Evolutionary conservation across 2,797 vertebrate species (phyloP).

Genomic region (Sebastes matsubarae): DNA sequence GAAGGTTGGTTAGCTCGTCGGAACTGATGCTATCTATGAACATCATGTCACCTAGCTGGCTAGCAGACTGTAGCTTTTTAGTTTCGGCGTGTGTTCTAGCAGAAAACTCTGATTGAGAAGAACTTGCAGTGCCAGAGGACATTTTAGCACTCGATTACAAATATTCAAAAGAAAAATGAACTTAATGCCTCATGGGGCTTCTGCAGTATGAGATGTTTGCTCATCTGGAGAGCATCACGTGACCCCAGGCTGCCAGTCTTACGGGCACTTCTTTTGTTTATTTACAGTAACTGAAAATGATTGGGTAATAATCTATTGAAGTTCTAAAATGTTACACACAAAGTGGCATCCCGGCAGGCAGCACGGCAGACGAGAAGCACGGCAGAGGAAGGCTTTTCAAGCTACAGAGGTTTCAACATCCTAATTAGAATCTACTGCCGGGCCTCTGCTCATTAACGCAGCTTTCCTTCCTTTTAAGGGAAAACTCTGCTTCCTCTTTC

Average conservation of each 20-base stretch:
- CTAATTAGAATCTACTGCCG: constrained; percentile 54
- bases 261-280: not conserved
- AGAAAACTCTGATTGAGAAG: not conserved
- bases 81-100: not conserved
- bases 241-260: not conserved
- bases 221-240: not conserved
- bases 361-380: not conserved
- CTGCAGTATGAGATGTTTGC: not conserved
- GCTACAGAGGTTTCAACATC: constrained; percentile 28
- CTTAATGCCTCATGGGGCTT: not conserved
- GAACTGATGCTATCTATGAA: not conserved
- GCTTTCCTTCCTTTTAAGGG: constrained; percentile 37
- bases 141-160: not conserved
- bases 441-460: constrained; percentile 44
- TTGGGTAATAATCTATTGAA: constrained; percentile 28
- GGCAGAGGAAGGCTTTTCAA: constrained; percentile 9
- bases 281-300: constrained; percentile 7
- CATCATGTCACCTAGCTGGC: not conserved
- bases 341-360: not conserved
- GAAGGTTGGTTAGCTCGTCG: not conserved
- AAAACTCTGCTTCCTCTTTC: constrained; percentile 40
- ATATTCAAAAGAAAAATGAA: not conserved
- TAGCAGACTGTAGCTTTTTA: not conserved
- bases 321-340: constrained; percentile 12
- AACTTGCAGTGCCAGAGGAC: not conserved